Base-by-base conservation (phyloP, 2,888 invertebrate genomes). In the Ramazzottius varieornatus region DNA sequence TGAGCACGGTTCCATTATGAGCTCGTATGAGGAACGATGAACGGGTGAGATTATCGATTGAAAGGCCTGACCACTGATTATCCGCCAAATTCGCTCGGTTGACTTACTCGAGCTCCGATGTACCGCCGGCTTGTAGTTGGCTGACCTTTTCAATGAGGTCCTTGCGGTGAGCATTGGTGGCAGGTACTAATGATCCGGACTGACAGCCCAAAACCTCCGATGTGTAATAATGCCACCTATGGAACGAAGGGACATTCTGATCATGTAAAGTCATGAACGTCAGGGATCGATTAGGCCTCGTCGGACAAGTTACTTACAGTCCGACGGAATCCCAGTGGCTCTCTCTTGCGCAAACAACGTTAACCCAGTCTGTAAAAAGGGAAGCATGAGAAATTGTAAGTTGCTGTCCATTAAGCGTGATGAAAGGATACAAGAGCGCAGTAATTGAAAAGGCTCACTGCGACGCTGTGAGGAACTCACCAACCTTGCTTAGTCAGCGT, bases 291-390 rank as follows among this genome's bases (percentile, higher is more conserved):
- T n/a, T n/a, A n/a, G n/a, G n/a, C n/a, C n/a, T n/a, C n/a, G n/a
- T n/a, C n/a, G n/a, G n/a, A n/a, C n/a, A n/a, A n/a, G n/a, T n/a
- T 24, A 71, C 75, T 71, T 69, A 76, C 75, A 75, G 75, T 63
- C 76, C 76, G 20, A 76, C 75, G 69, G 75, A 74, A 69, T 75
- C 74, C 76, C 76, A 76, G 68, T 76, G 75, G 68, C 76, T 76
- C 34, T 74, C 76, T 32, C 76, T 68, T 13, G 76, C 76, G 72
- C 76, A 76, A 67, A 76, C 72, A 13, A 76, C 75, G 69, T 76
- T 76, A 2, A 76, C 73, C 68, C 75, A 76, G 68, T 76, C 54
- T 54, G 54, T 29, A 40, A 20, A 40, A 40, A 40, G 20, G n/a
- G n/a, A n/a, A n/a, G n/a, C n/a, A n/a, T n/a, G n/a, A n/a, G n/a